Conservation (phyloP, 2,797 vertebrate genomes). For the Pseudomugil gertrudae region DNA sequence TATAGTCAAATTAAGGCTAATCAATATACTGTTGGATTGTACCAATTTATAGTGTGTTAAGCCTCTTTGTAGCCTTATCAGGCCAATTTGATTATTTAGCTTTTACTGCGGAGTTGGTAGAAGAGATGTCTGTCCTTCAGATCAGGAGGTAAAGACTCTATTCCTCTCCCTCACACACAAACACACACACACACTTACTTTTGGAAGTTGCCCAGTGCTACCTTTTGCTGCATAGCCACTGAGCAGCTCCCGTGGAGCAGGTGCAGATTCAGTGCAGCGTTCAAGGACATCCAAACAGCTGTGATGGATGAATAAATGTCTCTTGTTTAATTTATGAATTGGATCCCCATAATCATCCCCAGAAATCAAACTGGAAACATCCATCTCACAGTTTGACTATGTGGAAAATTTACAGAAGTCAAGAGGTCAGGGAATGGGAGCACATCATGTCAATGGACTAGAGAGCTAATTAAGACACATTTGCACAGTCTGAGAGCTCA, state of each 20-base stretch:
- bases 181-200: slow-evolving; percentile 24
- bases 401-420: slow-evolving; percentile 21
- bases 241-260: slow-evolving; percentile 66
- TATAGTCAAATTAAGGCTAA: not conserved
- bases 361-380: slow-evolving; percentile 43
- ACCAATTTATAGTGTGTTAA: slow-evolving; percentile 12
- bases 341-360: slow-evolving; percentile 30
- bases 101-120: slow-evolving; percentile 28
- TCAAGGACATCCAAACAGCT: slow-evolving; percentile 67
- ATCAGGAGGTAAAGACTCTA: slow-evolving; percentile 8
- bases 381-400: slow-evolving; percentile 25
- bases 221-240: slow-evolving; percentile 46
- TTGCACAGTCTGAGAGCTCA: slow-evolving; percentile 5
- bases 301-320: slow-evolving; percentile 57
- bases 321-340: slow-evolving; percentile 50
- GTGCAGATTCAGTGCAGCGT: slow-evolving; percentile 54
- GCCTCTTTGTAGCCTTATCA: slow-evolving; percentile 5
- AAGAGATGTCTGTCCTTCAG: slow-evolving; percentile 22
- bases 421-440: slow-evolving; percentile 16
- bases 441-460: slow-evolving; percentile 8
- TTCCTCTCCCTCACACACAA: too few species aligned
- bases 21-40: too few species aligned
- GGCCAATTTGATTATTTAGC: not conserved
- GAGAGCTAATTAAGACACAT: slow-evolving; percentile 27
- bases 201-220: slow-evolving; percentile 53